Conservation (phyloP, 2,113 vertebrate species). For the Notarius quadriscutis region DNA sequence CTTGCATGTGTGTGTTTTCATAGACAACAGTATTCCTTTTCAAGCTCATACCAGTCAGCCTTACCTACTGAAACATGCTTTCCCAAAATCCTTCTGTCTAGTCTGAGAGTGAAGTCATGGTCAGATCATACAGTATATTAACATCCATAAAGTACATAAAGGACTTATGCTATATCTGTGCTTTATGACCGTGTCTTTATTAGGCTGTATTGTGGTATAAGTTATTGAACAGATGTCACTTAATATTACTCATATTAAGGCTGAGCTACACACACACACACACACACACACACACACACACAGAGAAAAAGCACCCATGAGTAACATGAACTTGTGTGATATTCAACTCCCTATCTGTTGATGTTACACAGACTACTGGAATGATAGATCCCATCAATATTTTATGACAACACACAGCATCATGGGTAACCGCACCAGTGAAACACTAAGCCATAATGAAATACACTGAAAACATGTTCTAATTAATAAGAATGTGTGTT, state of each 20-base stretch:
- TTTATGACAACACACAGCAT: constrained; percentile 15
- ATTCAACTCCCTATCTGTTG: constrained; percentile 31
- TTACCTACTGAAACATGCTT: constrained; percentile 11
- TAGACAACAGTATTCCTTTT: constrained; percentile 10
- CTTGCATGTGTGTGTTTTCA: neutral
- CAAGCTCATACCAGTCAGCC: constrained; percentile 18
- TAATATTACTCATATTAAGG: neutral
- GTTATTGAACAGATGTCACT: constrained; percentile 1
- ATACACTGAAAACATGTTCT: neutral
- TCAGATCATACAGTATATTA: constrained; percentile 27
- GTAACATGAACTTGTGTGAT: constrained; percentile 37
- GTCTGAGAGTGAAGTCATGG: constrained; percentile 31
- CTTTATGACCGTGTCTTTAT: constrained; percentile 5
- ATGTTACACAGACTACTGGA: constrained; percentile 30
- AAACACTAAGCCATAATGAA: neutral
- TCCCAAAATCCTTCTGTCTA: constrained; percentile 39
- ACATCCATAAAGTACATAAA: neutral
- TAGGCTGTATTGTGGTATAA: constrained; percentile 37
- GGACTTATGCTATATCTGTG: neutral
- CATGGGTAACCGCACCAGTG: constrained; percentile 15
- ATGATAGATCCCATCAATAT: constrained; percentile 38
- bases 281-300: constrained; percentile 36
- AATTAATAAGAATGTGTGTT: constrained; percentile 15
- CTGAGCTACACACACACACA: constrained; percentile 26
- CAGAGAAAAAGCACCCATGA: constrained; percentile 16